These are phyloP conservation scores for Dendronephthya gigantea DNA, from an alignment of 64 coral and sea anemone species.

Conservation along the genomic window DNA sequence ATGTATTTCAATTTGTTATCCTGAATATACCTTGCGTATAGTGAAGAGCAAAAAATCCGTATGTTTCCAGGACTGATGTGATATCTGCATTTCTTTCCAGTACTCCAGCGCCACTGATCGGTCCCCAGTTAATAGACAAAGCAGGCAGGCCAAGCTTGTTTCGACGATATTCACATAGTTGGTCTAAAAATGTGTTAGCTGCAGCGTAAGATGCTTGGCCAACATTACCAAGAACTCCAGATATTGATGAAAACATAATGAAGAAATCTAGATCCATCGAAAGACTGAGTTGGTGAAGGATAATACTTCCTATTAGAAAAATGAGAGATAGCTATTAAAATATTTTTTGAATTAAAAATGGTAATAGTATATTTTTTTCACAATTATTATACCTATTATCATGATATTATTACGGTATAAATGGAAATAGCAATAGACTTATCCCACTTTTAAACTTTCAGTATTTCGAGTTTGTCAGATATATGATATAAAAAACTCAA, in stretches of 20 bases:
- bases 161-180: conserved; percentile 44
- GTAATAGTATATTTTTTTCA: too few species aligned
- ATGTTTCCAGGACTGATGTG: neutral
- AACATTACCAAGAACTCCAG: conserved; percentile 41
- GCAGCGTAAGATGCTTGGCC: conserved; percentile 38
- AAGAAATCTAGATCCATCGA: conserved; percentile 65
- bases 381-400: too few species aligned
- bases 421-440: too few species aligned
- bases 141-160: conserved; percentile 48
- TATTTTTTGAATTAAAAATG: too few species aligned
- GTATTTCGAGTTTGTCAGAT: too few species aligned
- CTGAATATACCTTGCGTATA: neutral
- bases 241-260: conserved; percentile 52
- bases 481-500: too few species aligned
- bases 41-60: conserved; percentile 13
- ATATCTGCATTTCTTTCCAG: conserved; percentile 21
- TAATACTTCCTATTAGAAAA: conserved; percentile 24
- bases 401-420: too few species aligned
- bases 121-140: conserved; percentile 55
- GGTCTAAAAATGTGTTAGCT: conserved; percentile 50
- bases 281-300: conserved; percentile 50
- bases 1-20: too few species aligned
- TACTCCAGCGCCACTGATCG: conserved; percentile 53
- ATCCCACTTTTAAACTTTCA: too few species aligned
- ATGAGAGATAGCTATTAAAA: too few species aligned